Evolutionary conservation across 2,797 vertebrate genomes (phyloP).

Genomic region (Lagodon rhomboides): DNA sequence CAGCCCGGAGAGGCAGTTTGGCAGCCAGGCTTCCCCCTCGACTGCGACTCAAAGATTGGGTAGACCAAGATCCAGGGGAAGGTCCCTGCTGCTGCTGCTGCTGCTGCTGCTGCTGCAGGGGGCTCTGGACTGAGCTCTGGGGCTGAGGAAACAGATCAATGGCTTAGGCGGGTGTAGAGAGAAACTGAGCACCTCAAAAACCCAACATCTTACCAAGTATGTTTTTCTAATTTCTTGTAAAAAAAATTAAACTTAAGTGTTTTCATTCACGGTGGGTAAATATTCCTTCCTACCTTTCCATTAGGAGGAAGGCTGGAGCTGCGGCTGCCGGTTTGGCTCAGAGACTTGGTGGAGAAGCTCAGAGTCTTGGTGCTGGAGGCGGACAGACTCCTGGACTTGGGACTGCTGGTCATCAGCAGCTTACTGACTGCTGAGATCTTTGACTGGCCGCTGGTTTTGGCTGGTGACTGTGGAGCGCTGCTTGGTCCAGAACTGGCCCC

Average conservation of each 20-base stretch:
- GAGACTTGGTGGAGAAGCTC: conserved; percentile 97
- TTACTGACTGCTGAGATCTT: conserved; percentile 98
- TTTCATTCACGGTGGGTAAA: neutral
- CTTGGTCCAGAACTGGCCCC: conserved; percentile 61
- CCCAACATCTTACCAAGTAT: too few relatives aligned
- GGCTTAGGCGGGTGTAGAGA: conserved; percentile 1
- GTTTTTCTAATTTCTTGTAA: too few relatives aligned
- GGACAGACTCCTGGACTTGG: conserved; percentile 93
- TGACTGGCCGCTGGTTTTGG: conserved; percentile 88
- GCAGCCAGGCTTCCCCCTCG: conserved; percentile 90
- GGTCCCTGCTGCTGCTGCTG: conserved; percentile 71
- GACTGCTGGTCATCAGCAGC: conserved; percentile 95
- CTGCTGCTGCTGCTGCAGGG: conserved; percentile 72
- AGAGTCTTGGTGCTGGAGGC: conserved; percentile 94
- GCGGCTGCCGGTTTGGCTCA: conserved; percentile 93
- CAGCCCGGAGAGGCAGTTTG: conserved; percentile 93
- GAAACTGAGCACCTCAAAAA: neutral
- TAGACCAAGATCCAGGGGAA: conserved; percentile 90
- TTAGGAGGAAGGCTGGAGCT: conserved; percentile 91
- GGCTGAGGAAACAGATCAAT: conserved; percentile 53
- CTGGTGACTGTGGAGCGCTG: conserved; percentile 88
- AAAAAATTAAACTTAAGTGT: neutral
- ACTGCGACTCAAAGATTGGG: conserved; percentile 95
- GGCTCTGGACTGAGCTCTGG: conserved; percentile 64
- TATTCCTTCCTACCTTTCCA: conserved; percentile 82